Conservation (phyloP, 2,888 invertebrate species). For the Oscheius sp. region DNA sequence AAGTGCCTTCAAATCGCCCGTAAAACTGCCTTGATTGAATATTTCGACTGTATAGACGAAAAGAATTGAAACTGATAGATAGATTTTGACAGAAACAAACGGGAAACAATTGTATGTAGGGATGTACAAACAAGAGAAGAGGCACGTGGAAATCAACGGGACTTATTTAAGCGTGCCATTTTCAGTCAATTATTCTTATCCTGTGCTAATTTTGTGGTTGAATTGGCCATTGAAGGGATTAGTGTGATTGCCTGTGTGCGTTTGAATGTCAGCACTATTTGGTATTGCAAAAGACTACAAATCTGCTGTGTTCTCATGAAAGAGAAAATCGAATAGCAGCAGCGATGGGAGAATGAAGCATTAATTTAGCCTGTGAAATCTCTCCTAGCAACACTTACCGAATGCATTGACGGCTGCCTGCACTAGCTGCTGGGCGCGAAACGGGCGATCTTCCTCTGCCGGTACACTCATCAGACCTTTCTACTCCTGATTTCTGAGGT, state of each 20-base stretch:
- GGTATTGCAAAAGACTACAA: neutral
- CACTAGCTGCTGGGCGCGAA: conserved; percentile 29
- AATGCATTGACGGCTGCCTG: conserved; percentile 14
- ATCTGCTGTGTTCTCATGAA: too few relatives aligned
- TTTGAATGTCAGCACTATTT: neutral
- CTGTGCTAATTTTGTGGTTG: neutral
- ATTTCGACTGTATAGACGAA: neutral
- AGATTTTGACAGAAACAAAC: neutral
- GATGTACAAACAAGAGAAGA: neutral
- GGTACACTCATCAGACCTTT: conserved; percentile 8
- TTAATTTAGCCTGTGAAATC: neutral
- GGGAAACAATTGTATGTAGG: neutral
- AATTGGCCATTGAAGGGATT: conserved; percentile 8
- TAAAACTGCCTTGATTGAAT: neutral
- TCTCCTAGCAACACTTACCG: conserved; percentile 19
- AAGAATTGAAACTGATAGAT: neutral
- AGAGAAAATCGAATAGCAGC: neutral
- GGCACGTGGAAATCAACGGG: neutral
- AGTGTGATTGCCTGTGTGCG: conserved; percentile 8
- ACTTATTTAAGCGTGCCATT: too few relatives aligned
- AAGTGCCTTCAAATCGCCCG: neutral
- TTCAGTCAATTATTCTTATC: neutral
- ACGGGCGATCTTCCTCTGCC: conserved; percentile 18
- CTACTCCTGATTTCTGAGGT: neutral
- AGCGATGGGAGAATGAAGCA: neutral